A percentile compares a stretch with the other conserved stretches of the same genome.
Evolutionary conservation across 2,113 vertebrate species (phyloP).

Genomic region (Syrmaticus mikado): DNA sequence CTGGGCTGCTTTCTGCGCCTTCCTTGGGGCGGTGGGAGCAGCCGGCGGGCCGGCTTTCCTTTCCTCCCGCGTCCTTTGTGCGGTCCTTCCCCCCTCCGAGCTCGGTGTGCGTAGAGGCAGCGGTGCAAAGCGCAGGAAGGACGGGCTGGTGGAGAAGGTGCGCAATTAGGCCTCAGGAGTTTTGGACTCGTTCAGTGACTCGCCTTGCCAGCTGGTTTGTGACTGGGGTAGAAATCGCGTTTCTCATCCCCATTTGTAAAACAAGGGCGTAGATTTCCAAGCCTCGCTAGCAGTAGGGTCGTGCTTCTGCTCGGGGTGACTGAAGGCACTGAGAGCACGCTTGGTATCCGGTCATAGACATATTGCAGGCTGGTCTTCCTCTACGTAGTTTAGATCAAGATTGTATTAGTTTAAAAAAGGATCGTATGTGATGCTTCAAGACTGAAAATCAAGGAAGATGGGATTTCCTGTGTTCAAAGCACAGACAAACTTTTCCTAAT

Average conservation of each 20-base stretch:
- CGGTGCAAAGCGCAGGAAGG: neutral
- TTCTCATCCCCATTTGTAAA: neutral
- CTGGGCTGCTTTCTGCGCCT: neutral
- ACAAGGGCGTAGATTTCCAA: neutral
- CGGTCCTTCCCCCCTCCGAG: constrained; percentile 43
- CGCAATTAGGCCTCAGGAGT: neutral
- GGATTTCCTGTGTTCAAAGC: constrained; percentile 22
- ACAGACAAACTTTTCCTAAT: neutral
- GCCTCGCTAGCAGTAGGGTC: neutral
- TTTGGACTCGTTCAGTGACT: neutral
- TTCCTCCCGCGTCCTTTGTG: constrained; percentile 20
- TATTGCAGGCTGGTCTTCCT: neutral
- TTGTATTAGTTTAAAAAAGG: neutral
- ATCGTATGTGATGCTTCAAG: neutral
- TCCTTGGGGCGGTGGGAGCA: neutral
- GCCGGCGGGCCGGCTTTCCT: neutral
- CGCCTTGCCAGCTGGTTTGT: neutral
- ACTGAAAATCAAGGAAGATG: neutral
- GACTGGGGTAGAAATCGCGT: neutral
- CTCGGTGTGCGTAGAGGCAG: neutral
- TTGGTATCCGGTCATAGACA: neutral
- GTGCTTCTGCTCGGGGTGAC: neutral
- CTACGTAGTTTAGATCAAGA: neutral
- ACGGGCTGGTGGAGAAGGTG: neutral
- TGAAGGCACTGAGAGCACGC: neutral